phyloP scores from a whole-genome alignment of 2,797 vertebrate genomes.

The Taeniopygia guttata region DNA sequence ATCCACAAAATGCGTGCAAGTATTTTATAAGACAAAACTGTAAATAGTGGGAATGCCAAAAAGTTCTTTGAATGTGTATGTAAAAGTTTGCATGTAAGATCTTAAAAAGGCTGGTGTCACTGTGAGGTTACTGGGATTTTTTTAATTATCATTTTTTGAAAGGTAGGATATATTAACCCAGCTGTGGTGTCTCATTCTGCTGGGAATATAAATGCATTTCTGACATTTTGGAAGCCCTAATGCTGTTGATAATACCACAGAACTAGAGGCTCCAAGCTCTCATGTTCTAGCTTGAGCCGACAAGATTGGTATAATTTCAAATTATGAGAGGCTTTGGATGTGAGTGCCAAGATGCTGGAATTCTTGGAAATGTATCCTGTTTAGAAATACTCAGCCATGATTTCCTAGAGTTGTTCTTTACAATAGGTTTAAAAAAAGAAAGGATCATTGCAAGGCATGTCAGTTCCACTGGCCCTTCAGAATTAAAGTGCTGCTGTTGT shows the following conservation, averaged over 20 bases:
- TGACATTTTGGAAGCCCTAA: not conserved
- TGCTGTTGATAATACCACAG: not conserved
- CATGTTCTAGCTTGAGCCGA: not conserved
- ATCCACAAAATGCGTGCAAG: not conserved
- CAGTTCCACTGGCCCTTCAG: not conserved
- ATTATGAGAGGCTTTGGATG: not conserved
- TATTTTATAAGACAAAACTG: not conserved
- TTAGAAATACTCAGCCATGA: not conserved
- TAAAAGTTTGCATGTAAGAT: not conserved
- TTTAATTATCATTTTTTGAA: not conserved
- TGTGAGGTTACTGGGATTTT: not conserved
- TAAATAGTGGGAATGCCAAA: not conserved
- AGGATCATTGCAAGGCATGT: not conserved
- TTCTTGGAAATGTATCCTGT: conserved; percentile 16
- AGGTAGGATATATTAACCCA: not conserved
- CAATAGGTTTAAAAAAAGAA: not conserved
- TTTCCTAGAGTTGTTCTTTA: conserved; percentile 32
- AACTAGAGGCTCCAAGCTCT: not conserved
- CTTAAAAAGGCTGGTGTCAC: not conserved
- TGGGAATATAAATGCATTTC: not conserved
- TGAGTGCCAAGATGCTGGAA: not conserved
- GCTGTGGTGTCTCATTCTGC: fast-evolving
- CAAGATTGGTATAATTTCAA: not conserved
- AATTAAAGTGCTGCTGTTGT: not conserved
- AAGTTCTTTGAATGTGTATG: not conserved